Base-by-base conservation (phyloP, 2,797 vertebrate species). In the Menidia menidia region DNA sequence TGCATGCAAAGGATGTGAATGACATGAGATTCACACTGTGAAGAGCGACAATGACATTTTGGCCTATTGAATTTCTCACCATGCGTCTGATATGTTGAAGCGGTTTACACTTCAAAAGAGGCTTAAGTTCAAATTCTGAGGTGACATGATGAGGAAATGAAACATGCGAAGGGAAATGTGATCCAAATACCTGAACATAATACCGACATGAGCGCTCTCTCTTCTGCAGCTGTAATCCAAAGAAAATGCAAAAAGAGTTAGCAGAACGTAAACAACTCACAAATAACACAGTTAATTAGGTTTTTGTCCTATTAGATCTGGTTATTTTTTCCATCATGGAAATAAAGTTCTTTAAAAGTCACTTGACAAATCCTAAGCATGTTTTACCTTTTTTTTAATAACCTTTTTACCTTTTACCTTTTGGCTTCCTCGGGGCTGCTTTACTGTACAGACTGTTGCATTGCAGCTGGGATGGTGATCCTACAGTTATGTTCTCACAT, bases 161-260 rank as follows among this genome's bases (percentile, higher is more conserved):
- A 53, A 25, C 32, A 18, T 11, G 41, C 32, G 57, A 32, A 73
- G 69, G 44, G 16, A 55, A 64, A 61, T 71, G 43, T 50, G n/a
- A 55, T 91, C 84, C 93, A 90, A 95, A 94, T 99, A 99, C 98
- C 98, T 99, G 97, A 85, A 99, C 96, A 92, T 99, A 99, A 92
- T 96, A 97, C 87, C 98, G 97, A 95, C 98, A 99, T 79, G 97
- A 98, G 84, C 97, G 97, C 86, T 99, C 98, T 91, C 98, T 95
- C 95, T 99, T 99, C 96, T 99, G 98, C 93, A 99, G 96, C 98
- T 99, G 96, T 92, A 94, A 95, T 88, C 92, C 87, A 81, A 79
- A 86, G 79, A 78, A 68, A 89, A 80, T 32, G 35, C 42, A 62
- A 73, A 43, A 61, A 75, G 16, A 76, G 80, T 90, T 87, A 91